These are phyloP conservation scores for Torymus tubicola DNA, from an alignment of 2,888 invertebrate genomes.

Conservation along the genomic window DNA sequence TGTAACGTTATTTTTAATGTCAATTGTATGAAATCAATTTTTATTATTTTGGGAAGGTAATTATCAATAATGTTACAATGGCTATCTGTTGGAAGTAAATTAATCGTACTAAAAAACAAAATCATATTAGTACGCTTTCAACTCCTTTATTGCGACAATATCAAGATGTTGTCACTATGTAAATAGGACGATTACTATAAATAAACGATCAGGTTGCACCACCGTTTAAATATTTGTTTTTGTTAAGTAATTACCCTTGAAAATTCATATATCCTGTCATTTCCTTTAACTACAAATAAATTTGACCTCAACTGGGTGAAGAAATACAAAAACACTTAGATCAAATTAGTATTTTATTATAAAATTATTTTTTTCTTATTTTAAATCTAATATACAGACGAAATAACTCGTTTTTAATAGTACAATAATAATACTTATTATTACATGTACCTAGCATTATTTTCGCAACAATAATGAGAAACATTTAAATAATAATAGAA, in stretches of 20 bases:
- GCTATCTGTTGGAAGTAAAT: slow-evolving; percentile 35
- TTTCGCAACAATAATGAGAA: slow-evolving; percentile 57
- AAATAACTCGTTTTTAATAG: slow-evolving; percentile 60
- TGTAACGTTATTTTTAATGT: slow-evolving; percentile 26
- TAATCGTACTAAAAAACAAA: slow-evolving; percentile 42
- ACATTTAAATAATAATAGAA: slow-evolving; percentile 57
- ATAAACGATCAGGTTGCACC: slow-evolving; percentile 66
- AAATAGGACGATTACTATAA: slow-evolving; percentile 69
- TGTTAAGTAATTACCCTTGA: slow-evolving; percentile 23
- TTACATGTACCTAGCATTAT: slow-evolving; percentile 57
- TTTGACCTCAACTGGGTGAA: slow-evolving; percentile 9
- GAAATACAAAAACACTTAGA: slow-evolving; percentile 49
- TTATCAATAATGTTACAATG: slow-evolving; percentile 44
- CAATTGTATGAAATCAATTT: slow-evolving; percentile 28
- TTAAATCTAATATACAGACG: slow-evolving; percentile 63
- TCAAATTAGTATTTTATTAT: slow-evolving; percentile 63
- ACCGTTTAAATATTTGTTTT: slow-evolving; percentile 41
- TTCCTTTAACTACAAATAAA: background rate
- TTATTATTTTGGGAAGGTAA: slow-evolving; percentile 52
- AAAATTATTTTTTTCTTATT: slow-evolving; percentile 63
- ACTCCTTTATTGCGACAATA: slow-evolving; percentile 47
- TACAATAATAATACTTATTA: slow-evolving; percentile 60
- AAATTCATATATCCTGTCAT: slow-evolving; percentile 1
- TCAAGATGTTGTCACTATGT: slow-evolving; percentile 66
- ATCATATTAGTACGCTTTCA: slow-evolving; percentile 43